A percentile compares a stretch with the other conserved stretches of the same genome.
Conservation (phyloP, 1,140 invertebrate species). For the Brachionus koreanus region DNA sequence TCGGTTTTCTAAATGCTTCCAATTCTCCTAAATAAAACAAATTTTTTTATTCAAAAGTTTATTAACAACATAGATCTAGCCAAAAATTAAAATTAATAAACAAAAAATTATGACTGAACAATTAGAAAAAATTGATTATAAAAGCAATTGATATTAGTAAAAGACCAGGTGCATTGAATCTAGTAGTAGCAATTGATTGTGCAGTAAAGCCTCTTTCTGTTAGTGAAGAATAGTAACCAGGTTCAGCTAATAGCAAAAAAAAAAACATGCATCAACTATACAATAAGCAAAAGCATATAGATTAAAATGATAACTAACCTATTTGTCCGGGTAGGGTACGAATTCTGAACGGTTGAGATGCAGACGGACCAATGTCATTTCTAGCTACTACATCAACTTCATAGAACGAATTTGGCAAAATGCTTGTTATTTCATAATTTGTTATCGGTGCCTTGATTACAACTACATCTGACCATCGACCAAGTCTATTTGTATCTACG, state of each 20-base stretch:
- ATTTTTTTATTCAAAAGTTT: slow-evolving; percentile 8
- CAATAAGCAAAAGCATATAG: not conserved
- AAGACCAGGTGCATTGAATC: not conserved
- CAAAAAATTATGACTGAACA: not conserved
- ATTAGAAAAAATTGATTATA: not conserved
- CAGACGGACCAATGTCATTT: slow-evolving; percentile 34
- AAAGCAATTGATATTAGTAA: not conserved
- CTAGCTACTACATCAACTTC: slow-evolving; percentile 17
- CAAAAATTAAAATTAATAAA: not conserved
- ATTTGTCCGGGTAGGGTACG: slow-evolving; percentile 25
- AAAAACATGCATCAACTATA: slow-evolving; percentile 9
- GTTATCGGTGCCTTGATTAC: not conserved
- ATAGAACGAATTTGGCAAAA: slow-evolving; percentile 33
- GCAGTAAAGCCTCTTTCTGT: not conserved
- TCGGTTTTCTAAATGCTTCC: slow-evolving; percentile 20
- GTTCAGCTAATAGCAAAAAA: slow-evolving; percentile 29
- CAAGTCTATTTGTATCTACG: not conserved
- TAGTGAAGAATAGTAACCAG: not conserved
- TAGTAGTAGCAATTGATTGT: not conserved
- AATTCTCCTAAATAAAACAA: slow-evolving; percentile 31
- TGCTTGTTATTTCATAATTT: slow-evolving; percentile 10
- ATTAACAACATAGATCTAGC: not conserved
- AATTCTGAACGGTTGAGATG: slow-evolving; percentile 29
- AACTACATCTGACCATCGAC: not conserved
- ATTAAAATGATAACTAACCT: not conserved